These are phyloP conservation scores for Drosophila dunni DNA, from an alignment of 1,140 invertebrate genomes.

Conservation along the genomic window DNA sequence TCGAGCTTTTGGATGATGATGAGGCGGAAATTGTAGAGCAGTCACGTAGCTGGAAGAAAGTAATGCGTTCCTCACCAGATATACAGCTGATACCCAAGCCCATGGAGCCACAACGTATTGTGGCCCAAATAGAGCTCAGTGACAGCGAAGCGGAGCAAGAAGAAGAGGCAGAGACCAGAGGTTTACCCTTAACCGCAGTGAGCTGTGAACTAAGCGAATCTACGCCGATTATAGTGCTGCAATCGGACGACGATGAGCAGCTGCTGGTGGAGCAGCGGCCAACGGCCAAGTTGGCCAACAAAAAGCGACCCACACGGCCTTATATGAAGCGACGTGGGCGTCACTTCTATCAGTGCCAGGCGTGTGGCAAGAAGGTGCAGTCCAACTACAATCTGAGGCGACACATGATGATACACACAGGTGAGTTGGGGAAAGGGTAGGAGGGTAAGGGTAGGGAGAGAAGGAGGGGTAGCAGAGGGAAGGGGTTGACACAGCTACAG, in stretches of 20 bases:
- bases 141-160: constrained; percentile 66
- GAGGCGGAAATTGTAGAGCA: constrained; percentile 23
- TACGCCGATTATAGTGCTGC: constrained; percentile 34
- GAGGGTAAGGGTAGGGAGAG: neutral
- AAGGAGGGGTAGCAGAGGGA: neutral
- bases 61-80: constrained; percentile 49
- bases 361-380: constrained; percentile 80
- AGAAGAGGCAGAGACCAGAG: constrained; percentile 35
- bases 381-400: constrained; percentile 80
- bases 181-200: constrained; percentile 44
- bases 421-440: constrained; percentile 40
- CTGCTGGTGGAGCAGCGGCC: neutral
- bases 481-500: neutral
- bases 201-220: constrained; percentile 54
- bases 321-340: constrained; percentile 65
- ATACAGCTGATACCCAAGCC: constrained; percentile 59
- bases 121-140: constrained; percentile 70
- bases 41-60: constrained; percentile 38
- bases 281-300: neutral
- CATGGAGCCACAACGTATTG: constrained; percentile 48
- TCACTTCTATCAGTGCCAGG: constrained; percentile 70
- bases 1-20: constrained; percentile 72
- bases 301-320: constrained; percentile 38
- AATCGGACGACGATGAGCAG: constrained; percentile 51
- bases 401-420: constrained; percentile 84